Percentiles rank a stretch among this genome's conserved stretches.
phyloP scores from a whole-genome alignment of 64 coral and sea anemone genomes.

The Pachyseris speciosa region DNA sequence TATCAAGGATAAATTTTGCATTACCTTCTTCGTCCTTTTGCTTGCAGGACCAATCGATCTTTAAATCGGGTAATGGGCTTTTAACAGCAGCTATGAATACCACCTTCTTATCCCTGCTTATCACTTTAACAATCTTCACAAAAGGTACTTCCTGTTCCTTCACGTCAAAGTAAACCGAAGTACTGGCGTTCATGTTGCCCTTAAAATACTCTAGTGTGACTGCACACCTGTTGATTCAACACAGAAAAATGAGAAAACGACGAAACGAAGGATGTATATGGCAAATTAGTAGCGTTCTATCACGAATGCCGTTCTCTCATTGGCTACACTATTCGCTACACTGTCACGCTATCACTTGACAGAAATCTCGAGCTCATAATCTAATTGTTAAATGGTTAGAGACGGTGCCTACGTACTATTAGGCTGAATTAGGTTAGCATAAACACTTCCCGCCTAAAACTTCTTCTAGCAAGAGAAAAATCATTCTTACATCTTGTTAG shows the following conservation, averaged over 20 bases:
- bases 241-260: neutral
- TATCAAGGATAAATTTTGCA: too few species aligned
- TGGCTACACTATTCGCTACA: too few species aligned
- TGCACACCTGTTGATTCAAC: constrained; percentile 2
- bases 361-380: too few species aligned
- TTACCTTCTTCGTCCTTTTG: neutral
- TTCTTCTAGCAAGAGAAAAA: too few species aligned
- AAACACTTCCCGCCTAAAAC: too few species aligned
- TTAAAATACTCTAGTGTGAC: neutral
- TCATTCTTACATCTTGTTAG: neutral
- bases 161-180: neutral
- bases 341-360: too few species aligned
- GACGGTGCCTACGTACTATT: too few species aligned
- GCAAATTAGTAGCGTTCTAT: too few species aligned
- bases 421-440: too few species aligned
- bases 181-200: neutral
- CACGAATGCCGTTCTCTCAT: too few species aligned
- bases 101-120: neutral
- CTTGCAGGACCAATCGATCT: neutral
- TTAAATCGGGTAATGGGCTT: neutral
- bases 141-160: neutral
- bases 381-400: too few species aligned
- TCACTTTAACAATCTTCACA: constrained; percentile 6
- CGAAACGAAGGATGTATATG: too few species aligned
- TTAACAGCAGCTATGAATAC: neutral